These are phyloP conservation scores for Pedetes capensis DNA, from an alignment of 2,113 vertebrate species.

Conservation along the genomic window DNA sequence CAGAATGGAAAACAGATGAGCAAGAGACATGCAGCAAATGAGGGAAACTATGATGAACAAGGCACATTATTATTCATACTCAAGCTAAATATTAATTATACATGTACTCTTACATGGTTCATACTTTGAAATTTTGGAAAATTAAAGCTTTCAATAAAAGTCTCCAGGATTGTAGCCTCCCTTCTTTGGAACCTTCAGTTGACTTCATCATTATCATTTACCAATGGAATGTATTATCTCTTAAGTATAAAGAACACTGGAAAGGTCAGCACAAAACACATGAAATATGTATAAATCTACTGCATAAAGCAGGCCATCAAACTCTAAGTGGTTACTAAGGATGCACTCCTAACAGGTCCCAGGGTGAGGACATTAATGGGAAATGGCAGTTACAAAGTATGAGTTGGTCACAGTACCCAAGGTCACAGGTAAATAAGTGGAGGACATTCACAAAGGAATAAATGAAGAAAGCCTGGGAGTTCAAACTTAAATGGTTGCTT, in stretches of 20 bases:
- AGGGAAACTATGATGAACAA: neutral
- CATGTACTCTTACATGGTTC: neutral
- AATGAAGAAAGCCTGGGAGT: neutral
- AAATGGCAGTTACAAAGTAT: neutral
- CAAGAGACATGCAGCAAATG: neutral
- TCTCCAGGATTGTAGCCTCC: neutral
- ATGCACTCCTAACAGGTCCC: neutral
- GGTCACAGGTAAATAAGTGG: neutral
- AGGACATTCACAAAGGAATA: neutral
- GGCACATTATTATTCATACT: neutral
- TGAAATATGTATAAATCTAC: neutral
- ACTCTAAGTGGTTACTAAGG: neutral
- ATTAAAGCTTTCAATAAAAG: neutral
- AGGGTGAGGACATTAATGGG: neutral
- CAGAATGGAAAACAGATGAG: neutral
- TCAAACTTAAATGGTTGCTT: neutral
- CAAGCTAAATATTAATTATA: neutral
- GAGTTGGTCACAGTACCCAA: neutral
- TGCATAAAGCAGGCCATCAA: neutral
- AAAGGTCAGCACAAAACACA: neutral
- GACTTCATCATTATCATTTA: neutral
- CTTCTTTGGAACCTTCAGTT: neutral
- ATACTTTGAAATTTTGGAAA: neutral
- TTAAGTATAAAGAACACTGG: neutral
- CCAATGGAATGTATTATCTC: neutral